These are phyloP conservation scores for Odontophorus gujanensis DNA, from an alignment of 2,113 vertebrate genomes.

Conservation along the genomic window DNA sequence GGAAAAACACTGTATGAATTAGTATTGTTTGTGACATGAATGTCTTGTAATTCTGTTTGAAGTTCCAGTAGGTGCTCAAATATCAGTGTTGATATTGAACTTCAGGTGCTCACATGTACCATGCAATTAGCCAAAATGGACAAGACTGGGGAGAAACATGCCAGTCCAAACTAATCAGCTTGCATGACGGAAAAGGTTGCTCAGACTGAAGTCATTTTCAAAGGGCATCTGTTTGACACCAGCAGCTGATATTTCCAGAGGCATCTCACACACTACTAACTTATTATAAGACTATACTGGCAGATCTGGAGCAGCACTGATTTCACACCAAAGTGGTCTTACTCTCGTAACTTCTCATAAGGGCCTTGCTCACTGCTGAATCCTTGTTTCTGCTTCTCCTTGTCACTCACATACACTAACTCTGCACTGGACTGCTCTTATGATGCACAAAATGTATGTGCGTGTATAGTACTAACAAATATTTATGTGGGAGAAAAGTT, in stretches of 20 bases:
- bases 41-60: background rate
- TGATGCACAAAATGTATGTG: accelerated
- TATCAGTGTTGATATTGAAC: background rate
- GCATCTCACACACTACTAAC: background rate
- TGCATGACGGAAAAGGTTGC: background rate
- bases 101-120: background rate
- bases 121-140: background rate
- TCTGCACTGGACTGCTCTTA: accelerated
- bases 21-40: background rate
- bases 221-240: background rate
- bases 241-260: background rate
- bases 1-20: background rate
- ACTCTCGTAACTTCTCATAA: background rate
- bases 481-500: background rate
- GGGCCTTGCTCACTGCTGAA: background rate
- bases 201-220: background rate
- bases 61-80: background rate
- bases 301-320: background rate
- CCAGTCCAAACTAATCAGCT: background rate
- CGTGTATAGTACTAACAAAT: background rate
- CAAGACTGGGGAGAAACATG: background rate
- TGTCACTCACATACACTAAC: background rate
- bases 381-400: background rate
- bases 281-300: background rate
- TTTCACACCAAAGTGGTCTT: background rate